A percentile compares a stretch with the other conserved stretches of the same genome.
These are phyloP conservation scores for Montipora foliosa DNA, from an alignment of 64 coral and sea anemone species.

Conservation along the genomic window DNA sequence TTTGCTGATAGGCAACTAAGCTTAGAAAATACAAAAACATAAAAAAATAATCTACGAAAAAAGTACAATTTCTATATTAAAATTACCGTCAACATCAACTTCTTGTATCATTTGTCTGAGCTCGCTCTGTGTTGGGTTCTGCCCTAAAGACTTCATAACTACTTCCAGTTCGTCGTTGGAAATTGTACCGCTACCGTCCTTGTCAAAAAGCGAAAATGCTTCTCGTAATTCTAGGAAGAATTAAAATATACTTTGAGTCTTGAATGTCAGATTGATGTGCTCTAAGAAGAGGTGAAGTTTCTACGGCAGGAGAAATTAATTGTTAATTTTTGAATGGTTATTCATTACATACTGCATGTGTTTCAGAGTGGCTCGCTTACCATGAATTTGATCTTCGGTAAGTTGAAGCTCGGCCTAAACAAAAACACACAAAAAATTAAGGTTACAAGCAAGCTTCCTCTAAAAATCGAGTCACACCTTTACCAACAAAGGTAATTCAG, in stretches of 20 bases:
- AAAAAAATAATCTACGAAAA: neutral
- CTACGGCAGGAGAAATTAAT: constrained; percentile 6
- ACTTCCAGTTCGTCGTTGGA: constrained; percentile 86
- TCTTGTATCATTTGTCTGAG: constrained; percentile 80
- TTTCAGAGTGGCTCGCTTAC: constrained; percentile 27
- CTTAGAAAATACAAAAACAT: neutral
- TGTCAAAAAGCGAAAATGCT: constrained; percentile 81
- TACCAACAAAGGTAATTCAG: neutral
- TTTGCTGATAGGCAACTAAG: neutral
- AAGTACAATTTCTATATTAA: neutral
- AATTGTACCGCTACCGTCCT: constrained; percentile 80
- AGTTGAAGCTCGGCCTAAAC: constrained; percentile 60
- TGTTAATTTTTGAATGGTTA: neutral
- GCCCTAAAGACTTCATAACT: constrained; percentile 84
- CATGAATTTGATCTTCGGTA: constrained; percentile 61
- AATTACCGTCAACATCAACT: constrained; percentile 80
- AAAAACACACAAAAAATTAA: neutral
- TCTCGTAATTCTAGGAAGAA: constrained; percentile 61
- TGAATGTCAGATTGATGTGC: neutral
- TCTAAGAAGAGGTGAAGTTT: neutral
- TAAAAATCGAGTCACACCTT: neutral
- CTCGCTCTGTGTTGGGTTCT: constrained; percentile 76
- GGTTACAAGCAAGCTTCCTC: no score
- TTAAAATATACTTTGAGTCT: neutral
- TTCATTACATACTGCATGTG: neutral